These are phyloP conservation scores for Heloderma charlesbogerti DNA, from an alignment of 2,113 vertebrate genomes.

Conservation along the genomic window DNA sequence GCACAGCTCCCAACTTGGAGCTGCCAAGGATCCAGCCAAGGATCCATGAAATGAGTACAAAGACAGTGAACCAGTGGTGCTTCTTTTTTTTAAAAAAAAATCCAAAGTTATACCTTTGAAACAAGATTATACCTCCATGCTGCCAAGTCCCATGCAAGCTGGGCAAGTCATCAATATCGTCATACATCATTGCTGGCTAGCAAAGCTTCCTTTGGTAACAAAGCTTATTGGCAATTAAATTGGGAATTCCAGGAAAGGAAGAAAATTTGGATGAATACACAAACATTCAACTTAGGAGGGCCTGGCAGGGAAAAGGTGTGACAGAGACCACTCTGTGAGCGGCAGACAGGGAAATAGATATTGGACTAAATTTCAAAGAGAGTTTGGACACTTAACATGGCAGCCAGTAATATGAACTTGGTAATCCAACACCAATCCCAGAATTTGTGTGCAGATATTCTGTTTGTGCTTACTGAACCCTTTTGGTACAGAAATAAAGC, in stretches of 20 bases:
- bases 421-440: neutral
- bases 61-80: neutral
- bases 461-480: neutral
- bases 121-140: neutral
- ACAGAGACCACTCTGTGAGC: neutral
- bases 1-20: neutral
- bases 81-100: neutral
- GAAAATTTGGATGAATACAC: neutral
- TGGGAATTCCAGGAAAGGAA: neutral
- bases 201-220: neutral
- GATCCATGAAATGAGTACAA: neutral
- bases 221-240: neutral
- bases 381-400: neutral
- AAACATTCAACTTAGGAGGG: neutral
- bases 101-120: neutral
- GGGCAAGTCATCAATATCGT: neutral
- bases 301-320: neutral
- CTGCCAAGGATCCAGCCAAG: neutral
- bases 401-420: neutral
- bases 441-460: neutral
- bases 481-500: neutral
- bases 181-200: neutral
- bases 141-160: neutral
- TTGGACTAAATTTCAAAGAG: neutral
- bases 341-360: neutral